phyloP scores from a whole-genome alignment of 2,797 vertebrate species.

The Chanos chanos region DNA sequence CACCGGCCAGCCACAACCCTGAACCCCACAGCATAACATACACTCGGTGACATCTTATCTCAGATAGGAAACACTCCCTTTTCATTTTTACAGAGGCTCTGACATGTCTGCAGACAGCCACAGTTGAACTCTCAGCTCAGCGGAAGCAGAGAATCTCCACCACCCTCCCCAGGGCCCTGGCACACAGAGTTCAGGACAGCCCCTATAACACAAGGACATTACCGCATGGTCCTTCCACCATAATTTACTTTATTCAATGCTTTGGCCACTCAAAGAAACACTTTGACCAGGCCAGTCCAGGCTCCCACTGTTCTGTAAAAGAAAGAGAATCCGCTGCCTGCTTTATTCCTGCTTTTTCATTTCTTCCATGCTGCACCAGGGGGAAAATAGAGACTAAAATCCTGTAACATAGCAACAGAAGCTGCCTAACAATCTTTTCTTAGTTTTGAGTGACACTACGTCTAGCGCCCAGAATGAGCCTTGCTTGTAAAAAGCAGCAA shows the following conservation, averaged over 20 bases:
- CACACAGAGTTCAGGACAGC: constrained; percentile 61
- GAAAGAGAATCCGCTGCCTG: constrained; percentile 27
- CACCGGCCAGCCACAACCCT: too few relatives aligned
- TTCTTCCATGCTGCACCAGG: constrained; percentile 38
- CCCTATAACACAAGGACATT: constrained; percentile 36
- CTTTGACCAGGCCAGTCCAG: constrained; percentile 49
- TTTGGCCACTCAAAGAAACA: constrained; percentile 33
- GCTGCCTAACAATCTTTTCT: constrained; percentile 31
- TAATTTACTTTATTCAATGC: constrained; percentile 22
- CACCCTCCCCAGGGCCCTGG: constrained; percentile 50
- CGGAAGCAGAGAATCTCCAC: constrained; percentile 42
- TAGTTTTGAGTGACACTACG: constrained; percentile 44
- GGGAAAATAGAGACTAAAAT: constrained; percentile 35
- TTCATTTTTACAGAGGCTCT: not conserved
- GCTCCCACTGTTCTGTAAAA: constrained; percentile 40
- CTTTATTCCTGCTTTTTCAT: constrained; percentile 41
- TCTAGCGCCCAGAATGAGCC: constrained; percentile 23
- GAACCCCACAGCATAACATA: not conserved
- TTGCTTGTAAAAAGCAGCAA: constrained; percentile 41
- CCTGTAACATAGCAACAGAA: constrained; percentile 38
- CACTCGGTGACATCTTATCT: not conserved
- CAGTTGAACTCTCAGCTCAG: constrained; percentile 27
- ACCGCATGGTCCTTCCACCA: constrained; percentile 31
- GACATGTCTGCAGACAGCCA: constrained; percentile 40
- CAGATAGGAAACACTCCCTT: not conserved